Evolutionary conservation across 53 echinoderm and acorn worm genomes (phyloP).

Genomic region (Antedon mediterranea): DNA sequence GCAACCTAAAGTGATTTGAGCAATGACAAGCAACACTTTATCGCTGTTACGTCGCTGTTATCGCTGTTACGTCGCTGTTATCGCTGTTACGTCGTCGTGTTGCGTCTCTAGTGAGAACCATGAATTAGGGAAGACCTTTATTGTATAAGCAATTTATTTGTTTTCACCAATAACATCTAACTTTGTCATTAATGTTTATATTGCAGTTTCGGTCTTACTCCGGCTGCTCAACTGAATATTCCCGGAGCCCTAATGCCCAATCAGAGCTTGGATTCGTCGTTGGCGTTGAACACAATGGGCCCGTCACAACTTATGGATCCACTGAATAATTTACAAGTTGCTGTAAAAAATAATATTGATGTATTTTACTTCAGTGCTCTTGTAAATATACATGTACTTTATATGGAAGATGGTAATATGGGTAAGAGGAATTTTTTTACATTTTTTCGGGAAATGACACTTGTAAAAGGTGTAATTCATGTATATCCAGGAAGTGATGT

Average conservation of each 20-base stretch:
- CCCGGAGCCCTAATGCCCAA: slow-evolving; percentile 61
- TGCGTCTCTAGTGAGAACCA: too few relatives aligned
- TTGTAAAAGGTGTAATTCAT: too few relatives aligned
- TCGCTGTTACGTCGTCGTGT: too few relatives aligned
- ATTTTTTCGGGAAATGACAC: too few relatives aligned
- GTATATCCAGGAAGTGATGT: too few relatives aligned
- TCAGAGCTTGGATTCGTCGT: slow-evolving; percentile 51
- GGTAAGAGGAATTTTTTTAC: slow-evolving; percentile 27
- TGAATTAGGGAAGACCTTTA: too few relatives aligned
- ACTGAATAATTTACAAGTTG: slow-evolving; percentile 63
- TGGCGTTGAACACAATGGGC: slow-evolving; percentile 39
- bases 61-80: too few relatives aligned
- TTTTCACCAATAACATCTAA: too few relatives aligned
- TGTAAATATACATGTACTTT: slow-evolving; percentile 47
- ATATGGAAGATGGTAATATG: slow-evolving; percentile 76
- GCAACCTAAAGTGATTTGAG: too few relatives aligned
- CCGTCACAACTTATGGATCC: slow-evolving; percentile 81
- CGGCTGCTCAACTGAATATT: slow-evolving; percentile 32
- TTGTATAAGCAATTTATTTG: too few relatives aligned
- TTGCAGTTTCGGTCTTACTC: slow-evolving; percentile 73
- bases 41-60: too few relatives aligned
- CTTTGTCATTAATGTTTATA: not conserved
- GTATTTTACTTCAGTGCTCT: slow-evolving; percentile 69
- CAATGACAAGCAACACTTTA: too few relatives aligned
- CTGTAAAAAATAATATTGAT: slow-evolving; percentile 79